These are phyloP conservation scores for Acropora yongei DNA, from an alignment of 64 coral and sea anemone genomes.

Conservation along the genomic window DNA sequence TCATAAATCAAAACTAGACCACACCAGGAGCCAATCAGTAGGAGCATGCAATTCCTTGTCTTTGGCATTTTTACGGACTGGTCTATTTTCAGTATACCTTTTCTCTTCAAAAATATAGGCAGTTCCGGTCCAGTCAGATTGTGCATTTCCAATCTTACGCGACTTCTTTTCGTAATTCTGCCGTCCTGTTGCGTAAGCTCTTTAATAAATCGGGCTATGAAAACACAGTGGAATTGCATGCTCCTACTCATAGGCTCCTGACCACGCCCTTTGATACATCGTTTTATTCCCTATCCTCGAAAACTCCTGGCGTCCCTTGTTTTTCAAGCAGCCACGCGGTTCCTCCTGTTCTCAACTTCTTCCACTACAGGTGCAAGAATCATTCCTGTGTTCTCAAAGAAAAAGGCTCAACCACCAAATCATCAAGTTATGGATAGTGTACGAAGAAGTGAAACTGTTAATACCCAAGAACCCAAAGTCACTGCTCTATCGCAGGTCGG, in stretches of 20 bases:
- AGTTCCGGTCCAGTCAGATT: too few relatives aligned
- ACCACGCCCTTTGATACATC: background rate
- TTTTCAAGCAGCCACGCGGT: background rate
- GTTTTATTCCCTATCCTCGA: background rate
- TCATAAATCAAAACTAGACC: background rate
- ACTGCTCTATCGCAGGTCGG: background rate
- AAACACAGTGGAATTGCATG: too few relatives aligned
- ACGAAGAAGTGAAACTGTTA: background rate
- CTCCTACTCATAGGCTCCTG: too few relatives aligned
- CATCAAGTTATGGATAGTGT: background rate
- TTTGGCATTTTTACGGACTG: too few relatives aligned
- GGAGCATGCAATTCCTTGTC: too few relatives aligned
- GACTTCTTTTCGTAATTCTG: too few relatives aligned
- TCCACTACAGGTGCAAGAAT: background rate
- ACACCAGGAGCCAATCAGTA: background rate
- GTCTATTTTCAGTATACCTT: too few relatives aligned
- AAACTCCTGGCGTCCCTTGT: constrained; percentile 10
- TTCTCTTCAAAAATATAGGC: too few relatives aligned
- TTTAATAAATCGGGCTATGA: too few relatives aligned
- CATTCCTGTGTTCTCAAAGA: constrained; percentile 4
- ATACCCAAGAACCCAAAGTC: background rate
- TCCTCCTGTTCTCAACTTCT: background rate
- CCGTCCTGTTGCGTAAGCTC: too few relatives aligned
- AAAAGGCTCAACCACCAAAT: background rate
- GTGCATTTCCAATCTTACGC: too few relatives aligned